phyloP scores from a whole-genome alignment of 2,888 invertebrate species.

The Eupeodes latifasciatus region DNA sequence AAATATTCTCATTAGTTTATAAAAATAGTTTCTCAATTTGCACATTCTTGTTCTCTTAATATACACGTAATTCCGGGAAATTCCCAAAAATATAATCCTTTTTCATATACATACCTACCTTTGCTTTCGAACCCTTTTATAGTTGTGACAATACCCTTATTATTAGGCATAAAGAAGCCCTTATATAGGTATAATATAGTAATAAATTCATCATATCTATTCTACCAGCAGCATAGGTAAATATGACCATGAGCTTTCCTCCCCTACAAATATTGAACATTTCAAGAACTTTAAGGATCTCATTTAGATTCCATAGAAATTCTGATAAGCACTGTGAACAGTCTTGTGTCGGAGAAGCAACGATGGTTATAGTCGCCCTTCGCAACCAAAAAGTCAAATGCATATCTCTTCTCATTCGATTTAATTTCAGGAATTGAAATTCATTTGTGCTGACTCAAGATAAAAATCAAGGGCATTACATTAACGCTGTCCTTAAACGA shows the following conservation, averaged over 20 bases:
- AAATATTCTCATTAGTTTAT: background rate
- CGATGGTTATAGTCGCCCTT: slow-evolving; percentile 44
- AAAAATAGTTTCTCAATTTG: background rate
- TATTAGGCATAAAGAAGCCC: slow-evolving; percentile 19
- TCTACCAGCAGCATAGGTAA: slow-evolving; percentile 14
- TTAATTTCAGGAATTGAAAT: slow-evolving; percentile 74
- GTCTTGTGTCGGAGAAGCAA: background rate
- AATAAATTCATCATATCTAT: slow-evolving; percentile 18
- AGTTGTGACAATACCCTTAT: slow-evolving; percentile 1
- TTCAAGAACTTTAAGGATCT: slow-evolving; percentile 53
- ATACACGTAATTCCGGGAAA: background rate
- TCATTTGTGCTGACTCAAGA: slow-evolving; percentile 73
- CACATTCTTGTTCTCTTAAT: background rate
- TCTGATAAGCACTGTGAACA: slow-evolving; percentile 49
- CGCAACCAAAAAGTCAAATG: slow-evolving; percentile 48
- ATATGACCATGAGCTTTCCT: slow-evolving; percentile 7
- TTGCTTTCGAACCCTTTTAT: slow-evolving; percentile 1
- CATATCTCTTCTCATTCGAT: slow-evolving; percentile 60
- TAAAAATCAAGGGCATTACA: slow-evolving; percentile 72
- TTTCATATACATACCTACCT: background rate
- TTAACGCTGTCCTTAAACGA: slow-evolving; percentile 52
- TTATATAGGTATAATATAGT: slow-evolving; percentile 3
- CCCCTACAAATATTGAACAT: background rate
- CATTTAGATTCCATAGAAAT: slow-evolving; percentile 71
- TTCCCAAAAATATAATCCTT: background rate